A percentile compares a stretch with the other conserved stretches of the same genome.
These are phyloP conservation scores for Enteromius anoplus DNA, from an alignment of 2,797 vertebrate genomes.

Conservation along the genomic window DNA sequence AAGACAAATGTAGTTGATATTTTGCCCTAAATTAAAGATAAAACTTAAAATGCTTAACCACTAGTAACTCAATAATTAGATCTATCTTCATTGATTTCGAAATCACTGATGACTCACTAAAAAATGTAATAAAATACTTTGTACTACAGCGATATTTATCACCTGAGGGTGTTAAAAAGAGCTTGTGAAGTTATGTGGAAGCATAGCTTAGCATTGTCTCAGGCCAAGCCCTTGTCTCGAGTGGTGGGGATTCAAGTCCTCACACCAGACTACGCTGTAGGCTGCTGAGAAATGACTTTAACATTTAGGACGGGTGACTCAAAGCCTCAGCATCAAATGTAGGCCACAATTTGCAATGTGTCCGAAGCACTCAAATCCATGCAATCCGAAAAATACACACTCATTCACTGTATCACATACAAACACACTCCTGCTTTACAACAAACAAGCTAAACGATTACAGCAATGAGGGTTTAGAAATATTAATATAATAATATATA, in stretches of 20 bases:
- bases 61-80: neutral
- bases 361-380: neutral
- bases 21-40: neutral
- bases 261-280: constrained; percentile 14
- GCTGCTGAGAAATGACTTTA: neutral
- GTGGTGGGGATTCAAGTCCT: neutral
- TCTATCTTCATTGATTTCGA: neutral
- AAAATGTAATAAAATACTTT: neutral
- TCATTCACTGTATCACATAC: neutral
- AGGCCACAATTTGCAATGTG: neutral
- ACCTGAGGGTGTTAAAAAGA: neutral
- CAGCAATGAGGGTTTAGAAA: neutral
- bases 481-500: too few relatives aligned
- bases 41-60: neutral
- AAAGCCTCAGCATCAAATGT: neutral
- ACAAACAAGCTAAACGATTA: constrained; percentile 19
- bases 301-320: neutral
- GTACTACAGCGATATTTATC: neutral
- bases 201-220: neutral
- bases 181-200: neutral
- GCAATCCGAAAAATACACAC: neutral
- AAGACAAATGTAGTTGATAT: neutral
- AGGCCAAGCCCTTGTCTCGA: neutral
- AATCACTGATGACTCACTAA: neutral
- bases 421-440: constrained; percentile 10